These are phyloP conservation scores for Forbesichthys papilliferus DNA, from an alignment of 2,113 vertebrate species.

Conservation along the genomic window DNA sequence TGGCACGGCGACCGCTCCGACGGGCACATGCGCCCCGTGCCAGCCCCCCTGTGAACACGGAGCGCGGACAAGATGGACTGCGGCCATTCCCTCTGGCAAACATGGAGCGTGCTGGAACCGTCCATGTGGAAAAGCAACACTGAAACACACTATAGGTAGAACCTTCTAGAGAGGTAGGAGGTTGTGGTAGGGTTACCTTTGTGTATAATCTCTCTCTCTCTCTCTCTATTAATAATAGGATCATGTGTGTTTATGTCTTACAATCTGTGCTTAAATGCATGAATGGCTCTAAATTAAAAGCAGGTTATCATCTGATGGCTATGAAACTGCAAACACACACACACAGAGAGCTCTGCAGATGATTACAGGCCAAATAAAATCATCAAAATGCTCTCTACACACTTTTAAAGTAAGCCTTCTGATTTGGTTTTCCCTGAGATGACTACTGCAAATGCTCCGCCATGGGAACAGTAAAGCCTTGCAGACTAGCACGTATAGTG, in stretches of 20 bases:
- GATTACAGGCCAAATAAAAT: neutral
- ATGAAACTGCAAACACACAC: neutral
- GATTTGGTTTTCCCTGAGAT: conserved; percentile 31
- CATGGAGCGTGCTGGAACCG: conserved; percentile 43
- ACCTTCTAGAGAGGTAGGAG: neutral
- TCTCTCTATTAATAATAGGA: too few species aligned
- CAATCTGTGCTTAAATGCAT: neutral
- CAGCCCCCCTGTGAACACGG: conserved; percentile 13
- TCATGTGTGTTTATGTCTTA: too few species aligned
- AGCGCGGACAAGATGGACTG: conserved; percentile 19
- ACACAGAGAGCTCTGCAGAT: neutral
- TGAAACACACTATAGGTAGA: neutral
- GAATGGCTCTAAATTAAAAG: conserved; percentile 28
- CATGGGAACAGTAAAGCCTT: conserved; percentile 22
- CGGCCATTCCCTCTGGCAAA: conserved; percentile 18
- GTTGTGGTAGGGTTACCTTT: neutral
- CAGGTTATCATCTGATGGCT: conserved; percentile 17
- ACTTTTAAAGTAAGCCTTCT: conserved; percentile 13
- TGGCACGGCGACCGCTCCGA: conserved; percentile 25
- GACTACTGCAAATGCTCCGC: conserved; percentile 27
- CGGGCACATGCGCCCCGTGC: conserved; percentile 20
- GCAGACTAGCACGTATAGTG: too few species aligned
- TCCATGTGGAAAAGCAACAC: neutral
- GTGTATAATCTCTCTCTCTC: too few species aligned
- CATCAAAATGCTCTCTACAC: conserved; percentile 11